Percentiles rank a stretch among this genome's conserved stretches.
Evolutionary conservation across 2,888 invertebrate genomes (phyloP).

Genomic region (Baccha elongata): DNA sequence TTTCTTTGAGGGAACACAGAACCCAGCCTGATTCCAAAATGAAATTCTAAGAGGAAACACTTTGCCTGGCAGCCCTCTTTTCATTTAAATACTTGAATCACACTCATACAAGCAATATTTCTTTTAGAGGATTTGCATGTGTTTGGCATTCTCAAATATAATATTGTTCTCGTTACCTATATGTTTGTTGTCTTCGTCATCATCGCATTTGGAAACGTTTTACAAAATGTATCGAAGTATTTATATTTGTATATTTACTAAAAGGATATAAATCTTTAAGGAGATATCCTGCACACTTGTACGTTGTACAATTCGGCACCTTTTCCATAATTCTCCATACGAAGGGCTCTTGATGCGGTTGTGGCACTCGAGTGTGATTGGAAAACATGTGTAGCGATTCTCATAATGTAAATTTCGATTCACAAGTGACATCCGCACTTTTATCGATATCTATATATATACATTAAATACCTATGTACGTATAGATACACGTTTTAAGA

Average conservation of each 20-base stretch:
- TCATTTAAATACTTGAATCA: slow-evolving; percentile 54
- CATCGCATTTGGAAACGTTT: slow-evolving; percentile 22
- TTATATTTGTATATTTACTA: slow-evolving; percentile 62
- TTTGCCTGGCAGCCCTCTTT: slow-evolving; percentile 56
- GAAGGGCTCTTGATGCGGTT: slow-evolving; percentile 17
- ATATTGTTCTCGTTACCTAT: background rate
- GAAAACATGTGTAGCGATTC: slow-evolving; percentile 71
- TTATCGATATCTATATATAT: background rate
- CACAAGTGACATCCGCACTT: slow-evolving; percentile 63
- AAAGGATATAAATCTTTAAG: slow-evolving; percentile 73
- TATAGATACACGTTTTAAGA: background rate
- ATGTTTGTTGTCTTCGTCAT: background rate
- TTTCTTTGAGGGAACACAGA: slow-evolving; percentile 60
- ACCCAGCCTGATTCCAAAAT: slow-evolving; percentile 19
- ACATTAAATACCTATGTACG: background rate
- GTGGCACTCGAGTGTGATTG: slow-evolving; percentile 62
- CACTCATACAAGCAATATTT: slow-evolving; percentile 57
- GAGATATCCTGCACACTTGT: slow-evolving; percentile 53
- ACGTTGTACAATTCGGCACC: slow-evolving; percentile 32
- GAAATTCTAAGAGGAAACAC: slow-evolving; percentile 55
- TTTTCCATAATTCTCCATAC: slow-evolving; percentile 62
- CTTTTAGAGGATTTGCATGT: slow-evolving; percentile 62
- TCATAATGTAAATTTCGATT: slow-evolving; percentile 65
- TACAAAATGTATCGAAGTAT: slow-evolving; percentile 65
- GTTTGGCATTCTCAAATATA: slow-evolving; percentile 41